Percentiles rank a stretch among this genome's conserved stretches.
These are phyloP conservation scores for Ataeniobius toweri DNA, from an alignment of 2,797 vertebrate species.

Conservation along the genomic window DNA sequence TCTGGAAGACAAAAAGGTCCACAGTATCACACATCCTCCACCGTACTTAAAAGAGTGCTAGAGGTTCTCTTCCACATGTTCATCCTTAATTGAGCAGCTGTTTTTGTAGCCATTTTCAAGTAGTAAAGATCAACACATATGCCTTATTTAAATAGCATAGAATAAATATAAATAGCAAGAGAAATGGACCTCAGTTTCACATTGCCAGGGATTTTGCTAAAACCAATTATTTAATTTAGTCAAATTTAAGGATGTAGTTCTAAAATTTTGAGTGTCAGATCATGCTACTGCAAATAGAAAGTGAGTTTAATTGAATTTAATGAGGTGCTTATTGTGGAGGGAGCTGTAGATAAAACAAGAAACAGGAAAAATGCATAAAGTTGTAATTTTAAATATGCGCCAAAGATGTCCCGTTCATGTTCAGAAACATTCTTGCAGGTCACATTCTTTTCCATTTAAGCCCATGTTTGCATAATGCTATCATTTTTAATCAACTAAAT, in stretches of 20 bases:
- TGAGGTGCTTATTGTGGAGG: neutral
- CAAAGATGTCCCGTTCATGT: neutral
- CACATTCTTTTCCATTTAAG: neutral
- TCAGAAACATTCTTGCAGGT: neutral
- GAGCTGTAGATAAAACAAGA: neutral
- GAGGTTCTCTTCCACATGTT: neutral
- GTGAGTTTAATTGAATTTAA: neutral
- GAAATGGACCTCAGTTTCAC: neutral
- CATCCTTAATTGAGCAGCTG: neutral
- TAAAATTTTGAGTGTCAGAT: neutral
- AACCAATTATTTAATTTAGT: neutral
- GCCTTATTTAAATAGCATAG: neutral
- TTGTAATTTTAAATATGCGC: neutral
- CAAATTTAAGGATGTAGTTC: neutral
- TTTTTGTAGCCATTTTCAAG: neutral
- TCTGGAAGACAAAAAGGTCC: neutral
- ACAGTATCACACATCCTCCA: neutral
- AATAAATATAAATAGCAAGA: neutral
- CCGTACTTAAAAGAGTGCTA: neutral
- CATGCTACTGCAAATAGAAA: neutral
- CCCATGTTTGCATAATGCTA: constrained; percentile 3
- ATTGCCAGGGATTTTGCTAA: no score
- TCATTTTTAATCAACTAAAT: constrained; percentile 8
- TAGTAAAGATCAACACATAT: neutral
- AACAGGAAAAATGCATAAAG: neutral